A percentile compares a stretch with the other conserved stretches of the same genome.
phyloP scores from a whole-genome alignment of 2,113 vertebrate species.

The Clarias macrocephalus region DNA sequence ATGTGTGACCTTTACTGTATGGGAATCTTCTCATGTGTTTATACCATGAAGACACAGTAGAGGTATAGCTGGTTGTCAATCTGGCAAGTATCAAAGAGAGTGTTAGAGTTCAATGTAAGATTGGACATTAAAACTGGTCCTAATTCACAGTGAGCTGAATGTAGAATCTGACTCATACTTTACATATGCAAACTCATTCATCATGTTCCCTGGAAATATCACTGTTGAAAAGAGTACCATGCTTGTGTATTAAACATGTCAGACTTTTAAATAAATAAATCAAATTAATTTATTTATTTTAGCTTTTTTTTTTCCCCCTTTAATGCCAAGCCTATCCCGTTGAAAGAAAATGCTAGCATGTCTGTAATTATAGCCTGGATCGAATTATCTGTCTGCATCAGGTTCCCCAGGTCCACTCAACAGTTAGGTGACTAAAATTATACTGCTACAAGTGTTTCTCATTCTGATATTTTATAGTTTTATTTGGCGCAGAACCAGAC shows the following conservation, averaged over 20 bases:
- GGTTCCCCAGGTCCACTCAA: slow-evolving; percentile 1
- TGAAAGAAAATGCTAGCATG: slow-evolving; percentile 8
- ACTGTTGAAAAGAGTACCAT: background rate
- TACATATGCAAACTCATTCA: background rate
- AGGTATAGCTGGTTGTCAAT: background rate
- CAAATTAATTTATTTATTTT: background rate
- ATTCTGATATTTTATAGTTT: background rate
- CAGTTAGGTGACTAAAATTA: background rate
- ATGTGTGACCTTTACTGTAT: background rate
- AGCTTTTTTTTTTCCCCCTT: background rate
- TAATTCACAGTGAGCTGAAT: background rate
- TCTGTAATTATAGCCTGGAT: slow-evolving; percentile 33
- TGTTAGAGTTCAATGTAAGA: background rate
- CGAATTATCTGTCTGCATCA: slow-evolving; percentile 36
- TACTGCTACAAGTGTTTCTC: background rate
- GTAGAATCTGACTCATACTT: background rate
- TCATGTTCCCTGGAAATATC: background rate
- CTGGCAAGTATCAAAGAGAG: background rate
- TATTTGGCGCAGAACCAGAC: background rate
- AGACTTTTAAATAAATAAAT: background rate
- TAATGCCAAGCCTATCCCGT: background rate
- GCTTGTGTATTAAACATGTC: background rate
- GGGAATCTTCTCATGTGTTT: background rate
- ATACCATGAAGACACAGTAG: background rate
- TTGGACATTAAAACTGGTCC: background rate